Percentiles rank a stretch among this genome's conserved stretches.
phyloP scores from a whole-genome alignment of 2,113 vertebrate species.

The Blennius ocellaris region DNA sequence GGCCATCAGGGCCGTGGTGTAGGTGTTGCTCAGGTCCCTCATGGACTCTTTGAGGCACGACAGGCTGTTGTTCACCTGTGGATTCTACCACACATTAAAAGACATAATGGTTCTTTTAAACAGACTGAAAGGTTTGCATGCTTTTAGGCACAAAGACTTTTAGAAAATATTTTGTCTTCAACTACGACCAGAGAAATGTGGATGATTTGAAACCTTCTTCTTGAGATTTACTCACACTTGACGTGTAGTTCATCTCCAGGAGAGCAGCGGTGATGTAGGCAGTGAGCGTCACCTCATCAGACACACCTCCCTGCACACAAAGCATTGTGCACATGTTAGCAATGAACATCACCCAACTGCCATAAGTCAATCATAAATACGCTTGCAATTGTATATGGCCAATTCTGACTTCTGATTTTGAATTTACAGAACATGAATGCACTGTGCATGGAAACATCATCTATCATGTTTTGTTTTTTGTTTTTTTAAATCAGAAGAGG shows the following conservation, averaged over 20 bases:
- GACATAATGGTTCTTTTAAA: too few species aligned
- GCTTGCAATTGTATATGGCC: too few species aligned
- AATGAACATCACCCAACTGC: not conserved
- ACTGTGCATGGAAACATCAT: too few species aligned
- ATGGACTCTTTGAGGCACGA: slow-evolving; percentile 76
- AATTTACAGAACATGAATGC: too few species aligned
- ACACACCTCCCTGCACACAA: slow-evolving; percentile 83
- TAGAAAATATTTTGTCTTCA: too few species aligned
- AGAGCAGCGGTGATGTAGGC: slow-evolving; percentile 82
- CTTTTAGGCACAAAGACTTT: too few species aligned
- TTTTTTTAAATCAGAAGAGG: too few species aligned
- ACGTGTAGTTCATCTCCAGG: slow-evolving; percentile 75
- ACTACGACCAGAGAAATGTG: too few species aligned
- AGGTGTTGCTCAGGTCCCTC: slow-evolving; percentile 68
- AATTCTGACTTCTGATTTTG: too few species aligned
- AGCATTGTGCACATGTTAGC: not conserved
- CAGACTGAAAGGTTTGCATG: too few species aligned
- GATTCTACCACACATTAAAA: slow-evolving; percentile 65
- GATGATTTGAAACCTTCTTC: not conserved
- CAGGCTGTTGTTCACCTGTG: slow-evolving; percentile 76
- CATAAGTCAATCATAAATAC: too few species aligned
- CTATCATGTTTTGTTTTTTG: too few species aligned
- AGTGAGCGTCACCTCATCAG: slow-evolving; percentile 82
- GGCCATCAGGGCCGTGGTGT: slow-evolving; percentile 86
- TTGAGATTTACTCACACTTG: slow-evolving; percentile 51